Evolutionary conservation across 2,888 invertebrate species (phyloP), one percentile per base, ranked within the genome.

Genomic region (Carterocephalus palaemon): DNA sequence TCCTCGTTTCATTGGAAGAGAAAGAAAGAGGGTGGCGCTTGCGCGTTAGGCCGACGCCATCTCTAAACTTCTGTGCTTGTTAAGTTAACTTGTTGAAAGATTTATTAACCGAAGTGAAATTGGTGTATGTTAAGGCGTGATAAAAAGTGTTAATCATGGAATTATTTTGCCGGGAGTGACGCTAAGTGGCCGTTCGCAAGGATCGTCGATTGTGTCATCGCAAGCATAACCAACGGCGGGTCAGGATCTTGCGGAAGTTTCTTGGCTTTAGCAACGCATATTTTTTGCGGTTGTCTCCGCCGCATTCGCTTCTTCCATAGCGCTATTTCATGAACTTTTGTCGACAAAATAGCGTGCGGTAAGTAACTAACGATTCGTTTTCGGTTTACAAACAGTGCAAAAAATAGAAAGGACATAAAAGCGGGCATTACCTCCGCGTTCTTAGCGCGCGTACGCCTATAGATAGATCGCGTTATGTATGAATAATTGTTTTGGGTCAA

Each of bases 31-130:
- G 83, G 81, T 82, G 84, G 86, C 85, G 87, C 88, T 85, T 85
- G 88, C 88, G 87, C 85, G 85, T 82, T 85, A 67, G 76, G 82
- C 79, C 85, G 88, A 88, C 88, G 88, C 88, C 88, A 88, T 87
- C 85, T 84, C 82, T 81, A 76, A 75, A 80, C 70, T 81, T 77
- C 75, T 81, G 77, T 81, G 75, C 76, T 70, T 77, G n/a, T 37
- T 15, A 45, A 73, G n/a, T n/a, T 67, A 74, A 77, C 60, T 62
- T 62, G 62, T 62, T 62, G 59, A 61, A 56, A 58, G 51, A 59
- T 71, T 75, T 70, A 69, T 71, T 72, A 70, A 68, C 64, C 65
- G 64, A 60, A 70, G 70, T 70, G 63, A 70, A 75, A 54, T 59
- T 51, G 29, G 68, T 75, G 62, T 67, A 67, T 68, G 67, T 59